Conservation (phyloP, 2,888 invertebrate genomes). For the Drosophila formosana region DNA sequence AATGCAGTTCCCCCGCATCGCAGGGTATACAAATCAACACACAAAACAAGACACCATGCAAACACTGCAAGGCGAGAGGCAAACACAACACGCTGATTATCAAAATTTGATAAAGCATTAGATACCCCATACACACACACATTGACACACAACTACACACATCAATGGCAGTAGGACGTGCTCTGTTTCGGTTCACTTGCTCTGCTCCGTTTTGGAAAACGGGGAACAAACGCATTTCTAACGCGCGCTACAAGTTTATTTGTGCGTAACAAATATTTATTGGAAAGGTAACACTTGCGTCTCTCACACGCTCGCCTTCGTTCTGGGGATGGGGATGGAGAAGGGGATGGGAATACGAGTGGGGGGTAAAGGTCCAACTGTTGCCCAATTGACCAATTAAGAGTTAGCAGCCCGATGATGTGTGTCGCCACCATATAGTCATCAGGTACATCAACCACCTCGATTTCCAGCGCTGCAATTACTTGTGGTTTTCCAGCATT, state of each 20-base stretch:
- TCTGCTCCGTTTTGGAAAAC: slow-evolving; percentile 15
- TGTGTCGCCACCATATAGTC: slow-evolving; percentile 48
- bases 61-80: slow-evolving; percentile 57
- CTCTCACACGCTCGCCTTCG: slow-evolving; percentile 10
- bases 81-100: slow-evolving; percentile 73
- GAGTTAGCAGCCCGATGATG: slow-evolving; percentile 54
- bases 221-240: slow-evolving; percentile 56
- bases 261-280: slow-evolving; percentile 81
- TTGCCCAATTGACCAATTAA: slow-evolving; percentile 76
- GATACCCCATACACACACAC: slow-evolving; percentile 54
- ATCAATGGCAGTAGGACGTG: slow-evolving; percentile 34
- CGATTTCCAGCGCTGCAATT: slow-evolving; percentile 52
- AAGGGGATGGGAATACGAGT: neutral
- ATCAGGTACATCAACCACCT: slow-evolving; percentile 18
- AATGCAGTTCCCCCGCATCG: neutral
- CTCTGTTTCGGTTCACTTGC: slow-evolving; percentile 69
- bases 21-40: slow-evolving; percentile 59
- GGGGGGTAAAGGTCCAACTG: slow-evolving; percentile 47
- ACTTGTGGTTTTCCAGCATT: slow-evolving; percentile 53
- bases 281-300: slow-evolving; percentile 80
- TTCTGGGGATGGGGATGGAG: neutral
- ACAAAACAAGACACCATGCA: slow-evolving; percentile 57
- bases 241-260: slow-evolving; percentile 75
- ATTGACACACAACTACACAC: slow-evolving; percentile 24
- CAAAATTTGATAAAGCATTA: slow-evolving; percentile 73